phyloP scores from a whole-genome alignment of 1,140 invertebrate species.

The Pemphigus obesinymphae region DNA sequence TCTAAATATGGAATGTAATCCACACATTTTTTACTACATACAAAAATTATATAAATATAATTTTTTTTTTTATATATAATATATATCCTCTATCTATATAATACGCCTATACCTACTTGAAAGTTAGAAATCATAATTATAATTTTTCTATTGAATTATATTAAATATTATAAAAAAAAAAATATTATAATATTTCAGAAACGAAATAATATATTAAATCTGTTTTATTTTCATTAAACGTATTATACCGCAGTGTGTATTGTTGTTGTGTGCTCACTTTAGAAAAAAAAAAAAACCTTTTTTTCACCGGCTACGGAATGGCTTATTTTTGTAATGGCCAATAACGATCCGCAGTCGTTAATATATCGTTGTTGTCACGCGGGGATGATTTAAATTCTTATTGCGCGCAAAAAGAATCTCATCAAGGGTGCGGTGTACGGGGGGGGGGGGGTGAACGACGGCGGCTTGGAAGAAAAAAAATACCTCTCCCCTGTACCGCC shows the following conservation, averaged over 20 bases:
- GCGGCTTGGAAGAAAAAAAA: not conserved
- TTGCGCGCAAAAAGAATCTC: not conserved
- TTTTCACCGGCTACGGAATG: not conserved
- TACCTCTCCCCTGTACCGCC: not conserved
- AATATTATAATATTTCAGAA: too few relatives aligned
- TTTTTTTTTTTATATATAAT: too few relatives aligned
- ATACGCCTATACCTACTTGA: too few relatives aligned
- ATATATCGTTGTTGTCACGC: not conserved
- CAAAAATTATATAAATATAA: too few relatives aligned
- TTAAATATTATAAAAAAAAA: too few relatives aligned
- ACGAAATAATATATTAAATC: not conserved
- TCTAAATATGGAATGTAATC: too few relatives aligned
- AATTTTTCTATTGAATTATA: too few relatives aligned
- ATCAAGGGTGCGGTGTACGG: too few relatives aligned
- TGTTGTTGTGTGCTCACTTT: not conserved
- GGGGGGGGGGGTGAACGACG: too few relatives aligned
- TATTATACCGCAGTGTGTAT: not conserved
- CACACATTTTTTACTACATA: too few relatives aligned
- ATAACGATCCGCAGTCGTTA: not conserved
- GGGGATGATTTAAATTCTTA: conserved; percentile 12
- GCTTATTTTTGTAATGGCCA: conserved; percentile 24
- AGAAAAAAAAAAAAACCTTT: not conserved
- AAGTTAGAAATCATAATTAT: too few relatives aligned
- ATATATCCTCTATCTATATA: too few relatives aligned
- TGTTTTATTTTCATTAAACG: not conserved